phyloP scores from a whole-genome alignment of 2,888 invertebrate species.

The Clunio marinus region DNA sequence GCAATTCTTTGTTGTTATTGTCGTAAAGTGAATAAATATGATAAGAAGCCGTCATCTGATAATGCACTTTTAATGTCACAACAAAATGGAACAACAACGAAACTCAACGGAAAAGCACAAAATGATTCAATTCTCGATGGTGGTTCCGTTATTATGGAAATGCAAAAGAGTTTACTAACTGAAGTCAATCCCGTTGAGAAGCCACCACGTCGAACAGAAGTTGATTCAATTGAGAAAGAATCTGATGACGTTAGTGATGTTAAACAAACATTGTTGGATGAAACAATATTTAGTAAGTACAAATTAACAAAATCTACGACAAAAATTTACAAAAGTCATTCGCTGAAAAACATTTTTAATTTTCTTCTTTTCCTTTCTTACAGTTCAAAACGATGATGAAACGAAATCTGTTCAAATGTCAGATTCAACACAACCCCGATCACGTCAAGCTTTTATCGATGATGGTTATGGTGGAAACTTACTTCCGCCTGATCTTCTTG shows the following conservation, averaged over 20 bases:
- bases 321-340: background rate
- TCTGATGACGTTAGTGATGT: slow-evolving; percentile 78
- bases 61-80: slow-evolving; percentile 28
- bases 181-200: slow-evolving; percentile 82
- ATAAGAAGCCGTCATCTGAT: slow-evolving; percentile 52
- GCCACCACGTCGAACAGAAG: slow-evolving; percentile 72
- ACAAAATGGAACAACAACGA: slow-evolving; percentile 47
- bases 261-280: slow-evolving; percentile 75
- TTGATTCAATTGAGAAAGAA: slow-evolving; percentile 65
- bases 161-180: slow-evolving; percentile 78
- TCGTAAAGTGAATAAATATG: slow-evolving; percentile 54
- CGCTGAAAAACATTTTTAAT: background rate
- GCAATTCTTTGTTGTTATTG: slow-evolving; percentile 53
- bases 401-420: slow-evolving; percentile 65
- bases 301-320: too few species aligned
- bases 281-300: slow-evolving; percentile 72
- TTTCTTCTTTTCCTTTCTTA: background rate
- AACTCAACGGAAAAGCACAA: slow-evolving; percentile 55
- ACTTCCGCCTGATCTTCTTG: slow-evolving; percentile 70
- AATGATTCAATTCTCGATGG: slow-evolving; percentile 70
- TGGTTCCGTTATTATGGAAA: slow-evolving; percentile 71
- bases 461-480: slow-evolving; percentile 59
- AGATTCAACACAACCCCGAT: slow-evolving; percentile 54
- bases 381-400: slow-evolving; percentile 59
- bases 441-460: slow-evolving; percentile 51